phyloP scores from a whole-genome alignment of 2,113 vertebrate genomes.

The Semicossyphus pulcher region DNA sequence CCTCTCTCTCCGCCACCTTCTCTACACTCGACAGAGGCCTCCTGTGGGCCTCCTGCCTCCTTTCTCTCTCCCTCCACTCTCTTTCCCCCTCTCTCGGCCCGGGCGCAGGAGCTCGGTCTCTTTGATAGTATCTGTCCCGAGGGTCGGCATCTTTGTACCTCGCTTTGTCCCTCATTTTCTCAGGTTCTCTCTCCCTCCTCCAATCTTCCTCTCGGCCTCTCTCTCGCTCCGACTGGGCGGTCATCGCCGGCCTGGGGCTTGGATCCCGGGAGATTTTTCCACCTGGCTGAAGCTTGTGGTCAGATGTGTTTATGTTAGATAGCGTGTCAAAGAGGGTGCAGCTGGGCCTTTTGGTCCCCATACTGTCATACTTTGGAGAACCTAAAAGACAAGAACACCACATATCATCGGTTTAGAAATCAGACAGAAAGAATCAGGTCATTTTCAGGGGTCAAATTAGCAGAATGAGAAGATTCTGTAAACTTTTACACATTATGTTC shows the following conservation, averaged over 20 bases:
- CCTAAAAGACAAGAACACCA: conserved; percentile 63
- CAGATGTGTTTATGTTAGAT: conserved; percentile 62
- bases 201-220: conserved; percentile 63
- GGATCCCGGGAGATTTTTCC: conserved; percentile 67
- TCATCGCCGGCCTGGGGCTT: conserved; percentile 66
- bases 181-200: conserved; percentile 57
- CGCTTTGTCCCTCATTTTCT: conserved; percentile 61
- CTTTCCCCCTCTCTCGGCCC: conserved; percentile 52
- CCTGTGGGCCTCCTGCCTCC: conserved; percentile 41
- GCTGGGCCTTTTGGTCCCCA: conserved; percentile 79
- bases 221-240: conserved; percentile 52
- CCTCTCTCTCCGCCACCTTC: conserved; percentile 17
- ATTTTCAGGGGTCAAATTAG: conserved; percentile 8
- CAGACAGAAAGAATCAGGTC: neutral
- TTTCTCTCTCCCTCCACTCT: conserved; percentile 58
- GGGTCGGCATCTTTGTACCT: conserved; percentile 55
- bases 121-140: conserved; percentile 43
- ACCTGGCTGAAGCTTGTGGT: conserved; percentile 66
- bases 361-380: conserved; percentile 74
- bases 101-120: conserved; percentile 19
- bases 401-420: conserved; percentile 4
- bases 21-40: conserved; percentile 37
- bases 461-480: neutral
- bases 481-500: neutral
- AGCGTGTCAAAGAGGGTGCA: conserved; percentile 65